Base-by-base conservation (phyloP, 2,797 vertebrate species). In the Salarias fasciatus region DNA sequence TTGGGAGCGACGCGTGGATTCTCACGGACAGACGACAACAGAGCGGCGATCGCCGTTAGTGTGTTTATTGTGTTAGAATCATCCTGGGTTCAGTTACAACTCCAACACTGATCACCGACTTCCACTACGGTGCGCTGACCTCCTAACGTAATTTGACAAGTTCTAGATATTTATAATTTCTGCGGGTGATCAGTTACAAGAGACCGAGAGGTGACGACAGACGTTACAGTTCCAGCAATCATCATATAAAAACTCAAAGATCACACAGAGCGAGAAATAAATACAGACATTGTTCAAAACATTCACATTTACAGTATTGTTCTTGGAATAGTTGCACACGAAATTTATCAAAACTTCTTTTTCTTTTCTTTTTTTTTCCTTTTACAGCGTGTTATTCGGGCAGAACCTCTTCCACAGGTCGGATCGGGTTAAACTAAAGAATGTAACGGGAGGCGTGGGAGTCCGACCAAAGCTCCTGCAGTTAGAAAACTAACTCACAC, bases 21-120 rank as follows among this genome's bases (percentile, higher is more conserved):
- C 36, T 5, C 2, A 24, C 18, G 18, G 3, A 24, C 2, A 24
- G 18, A 24, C 3, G 18, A 24, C 18, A 18, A 24, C 18, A 24
- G 18, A 11, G 36, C 49, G 42, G 5, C 2, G 44, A 14, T 30
- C 6, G 53, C 51, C 29, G 51, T 87, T 89, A 86, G 86, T 85
- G 83, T 89, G 50, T 93, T 93, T 92, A 92, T 90, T 90, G 69
- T 41, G 45, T 75, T 63, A 64, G 70, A 79, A 87, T 83, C 43
- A 65, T 64, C 31, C 52, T 51, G 57, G 59, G 74, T 58, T 31
- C 59, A 70, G 41, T 51, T 72, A 80, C 41, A 76, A n/a, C 11
- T 62, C 53, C 43, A 68, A 86, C 73, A 86, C 56, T 11, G 24
- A 69, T 72, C 46, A 83, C 52, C 54, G 41, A 79, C 67, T 75